Evolutionary conservation across 2,113 vertebrate species (phyloP), one percentile per base, ranked within the genome.

Genomic region (Sorex araneus): DNA sequence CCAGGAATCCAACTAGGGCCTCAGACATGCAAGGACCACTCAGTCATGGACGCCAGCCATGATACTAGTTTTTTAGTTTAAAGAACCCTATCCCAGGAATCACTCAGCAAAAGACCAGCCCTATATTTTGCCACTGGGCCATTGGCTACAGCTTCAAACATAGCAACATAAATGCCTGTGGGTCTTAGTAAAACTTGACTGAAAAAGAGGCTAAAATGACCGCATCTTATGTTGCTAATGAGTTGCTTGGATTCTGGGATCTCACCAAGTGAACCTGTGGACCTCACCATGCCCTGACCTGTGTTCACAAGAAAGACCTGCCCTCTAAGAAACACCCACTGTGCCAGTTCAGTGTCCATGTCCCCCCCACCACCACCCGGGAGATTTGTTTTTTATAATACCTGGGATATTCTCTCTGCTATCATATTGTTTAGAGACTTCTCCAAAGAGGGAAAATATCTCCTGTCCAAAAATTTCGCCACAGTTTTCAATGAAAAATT

Each of bases 401-500:
- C 99, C 99, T 97, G 99, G 98, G 91, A 98, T 96, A 27, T 98
- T 98, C 93, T 99, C 98, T 90, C 97, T 98, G 92, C 97, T 96
- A 93, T 98, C 98, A 96, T 96, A 97, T 63, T 66, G 67, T 80
- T 87, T 36, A 91, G 98, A 97, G 95, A 98, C 98, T 84, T 97
- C 98, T 87, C 97, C 97, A 87, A 99, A 98, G 83, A 99, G 98
- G 27, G 98, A 97, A 12, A 97, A 96, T 92, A 99, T 97, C 94
- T 99, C 98, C 81, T 99, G 98, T 95, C 99, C 99, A 97, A 99
- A 98, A 97, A 99, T 97, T 83, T 91, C 96, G 97, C 97, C 96
- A 97, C 98, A 99, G 92, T 99, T 99, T 96, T 99, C 98, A 54
- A 99, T 99, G 69, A 99, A 97, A 97, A 99, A 98, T 86, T 98